These are phyloP conservation scores for Cinclus cinclus DNA, from an alignment of 2,113 vertebrate genomes.

Conservation along the genomic window DNA sequence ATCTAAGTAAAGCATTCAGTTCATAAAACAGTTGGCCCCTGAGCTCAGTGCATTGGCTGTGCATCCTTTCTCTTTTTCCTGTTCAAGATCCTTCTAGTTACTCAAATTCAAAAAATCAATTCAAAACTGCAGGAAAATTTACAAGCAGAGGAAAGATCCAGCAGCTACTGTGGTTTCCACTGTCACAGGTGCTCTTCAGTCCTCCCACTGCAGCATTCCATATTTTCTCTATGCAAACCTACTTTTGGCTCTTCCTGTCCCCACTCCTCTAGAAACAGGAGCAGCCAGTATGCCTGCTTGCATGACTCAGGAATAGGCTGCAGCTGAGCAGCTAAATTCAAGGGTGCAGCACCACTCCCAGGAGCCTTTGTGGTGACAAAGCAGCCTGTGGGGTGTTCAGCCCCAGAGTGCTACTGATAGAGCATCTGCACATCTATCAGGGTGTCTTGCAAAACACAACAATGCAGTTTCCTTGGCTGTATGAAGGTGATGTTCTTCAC, in stretches of 20 bases:
- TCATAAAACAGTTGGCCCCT: not conserved
- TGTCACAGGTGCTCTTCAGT: not conserved
- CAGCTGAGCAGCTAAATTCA: not conserved
- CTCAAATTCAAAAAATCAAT: not conserved
- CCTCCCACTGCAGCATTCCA: not conserved
- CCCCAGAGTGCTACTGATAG: not conserved
- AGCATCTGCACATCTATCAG: not conserved
- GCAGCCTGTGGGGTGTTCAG: not conserved
- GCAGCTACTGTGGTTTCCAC: not conserved
- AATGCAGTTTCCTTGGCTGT: not conserved
- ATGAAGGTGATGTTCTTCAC: not conserved
- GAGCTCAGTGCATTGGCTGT: not conserved
- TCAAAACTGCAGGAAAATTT: not conserved
- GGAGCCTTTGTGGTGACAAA: not conserved
- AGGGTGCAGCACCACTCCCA: not conserved
- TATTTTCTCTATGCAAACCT: not conserved
- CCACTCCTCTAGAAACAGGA: not conserved
- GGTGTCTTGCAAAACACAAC: not conserved
- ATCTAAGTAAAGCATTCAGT: not conserved
- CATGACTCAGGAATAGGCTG: not conserved
- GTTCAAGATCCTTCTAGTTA: not conserved
- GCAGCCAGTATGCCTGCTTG: not conserved
- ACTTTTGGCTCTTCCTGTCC: not conserved
- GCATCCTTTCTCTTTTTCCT: not conserved
- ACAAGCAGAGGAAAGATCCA: not conserved